Conservation (phyloP, 2,888 invertebrate species). For the Epirrita christyi region DNA sequence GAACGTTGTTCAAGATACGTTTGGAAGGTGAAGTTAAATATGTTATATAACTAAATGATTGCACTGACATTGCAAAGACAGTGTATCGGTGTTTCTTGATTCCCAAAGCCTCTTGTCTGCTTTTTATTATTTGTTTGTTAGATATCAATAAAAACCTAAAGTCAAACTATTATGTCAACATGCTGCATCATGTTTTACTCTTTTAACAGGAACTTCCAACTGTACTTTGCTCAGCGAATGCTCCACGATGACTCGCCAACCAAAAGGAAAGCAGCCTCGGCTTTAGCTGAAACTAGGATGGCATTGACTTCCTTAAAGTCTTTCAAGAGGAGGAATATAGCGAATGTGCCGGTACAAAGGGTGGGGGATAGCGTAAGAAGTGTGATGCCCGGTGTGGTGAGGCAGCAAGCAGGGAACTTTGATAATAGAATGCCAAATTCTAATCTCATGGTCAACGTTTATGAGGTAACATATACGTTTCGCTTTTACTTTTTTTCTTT, state of each 20-base stretch:
- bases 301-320: conserved; percentile 91
- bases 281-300: conserved; percentile 88
- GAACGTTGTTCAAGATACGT: too few relatives aligned
- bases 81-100: too few relatives aligned
- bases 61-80: too few relatives aligned
- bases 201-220: conserved; percentile 88
- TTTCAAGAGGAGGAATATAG: conserved; percentile 84
- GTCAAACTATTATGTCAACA: neutral
- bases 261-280: conserved; percentile 83
- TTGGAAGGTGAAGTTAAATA: too few relatives aligned
- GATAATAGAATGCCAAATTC: conserved; percentile 70
- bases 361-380: conserved; percentile 84
- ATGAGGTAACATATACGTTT: conserved; percentile 85
- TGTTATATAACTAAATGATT: too few relatives aligned
- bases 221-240: conserved; percentile 88
- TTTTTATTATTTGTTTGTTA: neutral
- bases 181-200: conserved; percentile 12
- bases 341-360: conserved; percentile 75
- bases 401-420: conserved; percentile 70
- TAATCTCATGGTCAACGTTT: conserved; percentile 83
- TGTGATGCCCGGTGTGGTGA: conserved; percentile 79
- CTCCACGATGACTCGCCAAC: conserved; percentile 86
- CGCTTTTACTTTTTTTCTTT: too few relatives aligned
- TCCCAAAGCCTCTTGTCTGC: too few relatives aligned
- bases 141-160: neutral